Conservation (phyloP, 1,140 invertebrate species). For the Asbolus verrucosus region DNA sequence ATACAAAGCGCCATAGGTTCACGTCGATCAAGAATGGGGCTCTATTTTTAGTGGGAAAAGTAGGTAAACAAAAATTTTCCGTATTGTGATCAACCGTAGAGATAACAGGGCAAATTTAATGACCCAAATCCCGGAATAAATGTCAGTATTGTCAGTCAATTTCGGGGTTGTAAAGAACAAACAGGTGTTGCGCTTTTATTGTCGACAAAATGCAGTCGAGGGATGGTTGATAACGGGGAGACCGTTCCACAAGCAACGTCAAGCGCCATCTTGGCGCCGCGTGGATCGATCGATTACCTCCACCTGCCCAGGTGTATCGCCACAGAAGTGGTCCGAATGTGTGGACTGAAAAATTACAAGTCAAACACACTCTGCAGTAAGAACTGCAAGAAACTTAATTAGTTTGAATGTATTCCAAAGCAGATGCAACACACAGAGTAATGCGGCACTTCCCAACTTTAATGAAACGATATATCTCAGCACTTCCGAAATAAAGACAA, state of each 20-base stretch:
- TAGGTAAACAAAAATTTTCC: background rate
- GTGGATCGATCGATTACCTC: constrained; percentile 21
- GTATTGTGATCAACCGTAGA: no score
- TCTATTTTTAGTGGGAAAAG: constrained; percentile 9
- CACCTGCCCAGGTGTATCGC: constrained; percentile 37
- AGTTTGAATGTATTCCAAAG: constrained; percentile 23
- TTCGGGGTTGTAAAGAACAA: background rate
- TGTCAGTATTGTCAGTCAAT: background rate
- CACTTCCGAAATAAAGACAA: constrained; percentile 39
- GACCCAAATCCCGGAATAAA: background rate
- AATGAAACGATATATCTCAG: constrained; percentile 34
- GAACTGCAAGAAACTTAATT: constrained; percentile 9
- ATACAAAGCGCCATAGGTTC: no score
- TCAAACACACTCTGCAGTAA: constrained; percentile 26
- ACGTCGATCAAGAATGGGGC: no score
- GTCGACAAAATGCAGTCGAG: no score
- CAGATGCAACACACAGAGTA: constrained; percentile 30
- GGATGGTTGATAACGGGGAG: no score
- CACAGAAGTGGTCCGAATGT: background rate
- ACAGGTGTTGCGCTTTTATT: constrained; percentile 22
- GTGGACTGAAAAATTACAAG: background rate
- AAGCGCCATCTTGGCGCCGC: constrained; percentile 43
- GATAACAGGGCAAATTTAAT: background rate
- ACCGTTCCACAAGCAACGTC: constrained; percentile 5
- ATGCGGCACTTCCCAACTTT: constrained; percentile 32